A percentile compares a stretch with the other conserved stretches of the same genome.
These are phyloP conservation scores for Mamestra brassicae DNA, from an alignment of 2,888 invertebrate species.

Conservation along the genomic window DNA sequence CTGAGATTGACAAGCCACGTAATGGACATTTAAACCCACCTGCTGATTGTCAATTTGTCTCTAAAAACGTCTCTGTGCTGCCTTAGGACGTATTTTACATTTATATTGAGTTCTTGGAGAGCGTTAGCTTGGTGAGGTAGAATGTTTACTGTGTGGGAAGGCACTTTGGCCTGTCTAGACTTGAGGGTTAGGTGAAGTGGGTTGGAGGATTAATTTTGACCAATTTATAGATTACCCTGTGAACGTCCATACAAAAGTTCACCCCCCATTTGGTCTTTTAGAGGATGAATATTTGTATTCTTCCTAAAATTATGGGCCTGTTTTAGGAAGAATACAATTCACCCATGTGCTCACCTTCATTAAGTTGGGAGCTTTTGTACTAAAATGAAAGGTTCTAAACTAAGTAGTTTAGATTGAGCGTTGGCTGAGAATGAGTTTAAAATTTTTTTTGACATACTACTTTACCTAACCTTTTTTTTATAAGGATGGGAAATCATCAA, in stretches of 20 bases:
- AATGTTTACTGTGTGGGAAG: constrained; percentile 15
- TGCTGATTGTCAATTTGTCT: constrained; percentile 77
- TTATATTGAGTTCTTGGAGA: constrained; percentile 55
- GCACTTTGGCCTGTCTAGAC: constrained; percentile 17
- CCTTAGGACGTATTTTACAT: constrained; percentile 51
- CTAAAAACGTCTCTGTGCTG: constrained; percentile 39
- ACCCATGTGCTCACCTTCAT: no score
- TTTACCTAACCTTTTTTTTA: no score
- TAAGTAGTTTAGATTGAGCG: no score
- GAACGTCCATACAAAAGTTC: background rate
- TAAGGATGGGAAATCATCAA: no score
- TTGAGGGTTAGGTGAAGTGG: background rate
- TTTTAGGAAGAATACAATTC: no score
- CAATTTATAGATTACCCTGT: background rate
- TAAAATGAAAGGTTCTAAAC: no score
- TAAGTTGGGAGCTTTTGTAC: no score
- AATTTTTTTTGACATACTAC: no score
- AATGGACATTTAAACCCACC: constrained; percentile 63
- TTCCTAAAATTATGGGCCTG: no score
- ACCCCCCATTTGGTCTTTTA: no score
- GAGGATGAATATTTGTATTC: no score
- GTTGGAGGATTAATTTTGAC: background rate
- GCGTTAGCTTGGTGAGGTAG: constrained; percentile 22
- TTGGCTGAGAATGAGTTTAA: no score
- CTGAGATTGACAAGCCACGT: constrained; percentile 61